Conservation (phyloP, 2,888 invertebrate genomes). For the Pristionchus fissidentatus region DNA sequence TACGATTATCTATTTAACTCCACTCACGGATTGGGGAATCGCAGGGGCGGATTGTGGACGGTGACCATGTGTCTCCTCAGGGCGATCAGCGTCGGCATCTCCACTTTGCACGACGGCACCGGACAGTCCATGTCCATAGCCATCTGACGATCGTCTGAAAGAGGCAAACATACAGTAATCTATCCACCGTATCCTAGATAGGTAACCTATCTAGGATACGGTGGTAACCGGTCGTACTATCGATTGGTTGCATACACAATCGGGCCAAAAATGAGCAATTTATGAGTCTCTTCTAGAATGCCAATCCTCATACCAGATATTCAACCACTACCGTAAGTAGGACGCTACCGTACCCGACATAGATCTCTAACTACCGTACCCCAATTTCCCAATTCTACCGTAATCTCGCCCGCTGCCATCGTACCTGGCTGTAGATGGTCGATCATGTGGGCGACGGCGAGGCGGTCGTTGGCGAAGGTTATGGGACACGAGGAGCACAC, state of each 20-base stretch:
- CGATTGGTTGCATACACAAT: no score
- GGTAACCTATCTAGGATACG: no score
- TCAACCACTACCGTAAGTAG: no score
- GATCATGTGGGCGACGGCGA: conserved; percentile 22
- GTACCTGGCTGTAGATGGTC: background rate
- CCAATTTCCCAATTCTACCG: background rate
- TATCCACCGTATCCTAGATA: no score
- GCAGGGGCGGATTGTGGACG: conserved; percentile 15
- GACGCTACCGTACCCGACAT: background rate
- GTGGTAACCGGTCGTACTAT: no score
- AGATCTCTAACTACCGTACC: background rate
- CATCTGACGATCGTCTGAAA: background rate
- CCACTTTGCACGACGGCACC: background rate
- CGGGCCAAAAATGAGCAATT: no score
- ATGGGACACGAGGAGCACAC: conserved; percentile 11
- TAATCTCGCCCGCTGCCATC: no score
- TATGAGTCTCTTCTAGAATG: no score
- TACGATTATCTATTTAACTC: background rate
- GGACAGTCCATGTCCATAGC: conserved; percentile 27
- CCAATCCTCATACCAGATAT: no score
- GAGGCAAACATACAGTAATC: background rate
- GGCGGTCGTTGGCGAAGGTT: background rate
- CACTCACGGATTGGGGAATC: background rate
- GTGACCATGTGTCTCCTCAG: background rate
- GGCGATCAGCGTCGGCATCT: background rate